Conservation (phyloP, 2,113 vertebrate species). For the Megaptera novaeangliae region DNA sequence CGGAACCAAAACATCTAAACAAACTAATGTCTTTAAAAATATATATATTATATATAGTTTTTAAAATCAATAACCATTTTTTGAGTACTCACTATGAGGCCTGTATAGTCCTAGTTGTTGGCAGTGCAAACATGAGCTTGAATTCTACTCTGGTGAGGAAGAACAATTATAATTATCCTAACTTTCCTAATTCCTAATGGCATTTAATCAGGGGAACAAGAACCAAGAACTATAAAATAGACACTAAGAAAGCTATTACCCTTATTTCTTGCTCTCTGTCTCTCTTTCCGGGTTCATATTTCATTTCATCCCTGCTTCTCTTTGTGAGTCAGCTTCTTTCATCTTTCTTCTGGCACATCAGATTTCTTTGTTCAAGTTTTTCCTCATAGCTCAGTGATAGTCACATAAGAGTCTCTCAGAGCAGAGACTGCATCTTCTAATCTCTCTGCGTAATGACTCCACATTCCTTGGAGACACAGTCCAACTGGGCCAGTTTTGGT, state of each 20-base stretch:
- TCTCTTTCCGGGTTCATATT: background rate
- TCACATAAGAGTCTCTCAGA: background rate
- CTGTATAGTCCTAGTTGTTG: background rate
- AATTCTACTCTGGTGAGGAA: background rate
- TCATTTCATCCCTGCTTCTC: background rate
- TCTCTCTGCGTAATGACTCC: background rate
- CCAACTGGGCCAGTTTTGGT: background rate
- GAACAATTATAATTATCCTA: background rate
- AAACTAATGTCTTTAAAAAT: background rate
- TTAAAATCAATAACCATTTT: background rate
- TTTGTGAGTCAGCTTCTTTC: background rate
- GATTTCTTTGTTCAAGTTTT: background rate
- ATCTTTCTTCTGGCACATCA: background rate
- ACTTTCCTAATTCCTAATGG: background rate
- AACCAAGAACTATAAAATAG: background rate
- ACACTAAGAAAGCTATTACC: background rate
- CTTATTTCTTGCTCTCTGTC: background rate
- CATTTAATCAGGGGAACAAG: background rate
- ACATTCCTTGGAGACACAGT: background rate
- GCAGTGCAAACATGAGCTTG: background rate
- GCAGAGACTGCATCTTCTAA: background rate
- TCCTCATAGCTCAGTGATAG: background rate
- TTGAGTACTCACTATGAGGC: background rate
- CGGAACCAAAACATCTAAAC: background rate
- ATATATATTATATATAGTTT: background rate